These are phyloP conservation scores for Donacobius atricapilla DNA, from an alignment of 2,113 vertebrate genomes.

Conservation along the genomic window DNA sequence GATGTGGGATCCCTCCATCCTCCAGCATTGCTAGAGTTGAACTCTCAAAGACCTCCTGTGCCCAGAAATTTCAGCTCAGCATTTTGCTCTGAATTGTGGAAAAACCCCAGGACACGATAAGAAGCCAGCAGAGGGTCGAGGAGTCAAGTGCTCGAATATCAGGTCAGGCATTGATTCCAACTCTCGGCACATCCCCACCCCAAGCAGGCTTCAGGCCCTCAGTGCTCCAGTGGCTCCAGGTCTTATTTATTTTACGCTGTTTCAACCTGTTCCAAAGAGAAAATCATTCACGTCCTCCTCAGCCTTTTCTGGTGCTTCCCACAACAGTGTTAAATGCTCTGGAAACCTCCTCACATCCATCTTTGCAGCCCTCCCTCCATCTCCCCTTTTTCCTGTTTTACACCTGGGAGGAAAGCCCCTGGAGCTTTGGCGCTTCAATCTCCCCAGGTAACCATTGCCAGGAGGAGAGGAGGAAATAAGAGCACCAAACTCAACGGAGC, in stretches of 20 bases:
- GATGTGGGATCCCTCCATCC: background rate
- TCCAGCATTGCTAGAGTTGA: accelerated
- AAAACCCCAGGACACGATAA: background rate
- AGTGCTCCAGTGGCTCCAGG: background rate
- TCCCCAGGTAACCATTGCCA: background rate
- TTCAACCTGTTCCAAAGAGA: background rate
- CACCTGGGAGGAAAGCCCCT: background rate
- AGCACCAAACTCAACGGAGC: background rate
- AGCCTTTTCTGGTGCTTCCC: background rate
- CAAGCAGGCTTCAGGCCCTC: background rate
- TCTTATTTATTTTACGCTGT: background rate
- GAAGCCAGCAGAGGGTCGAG: background rate
- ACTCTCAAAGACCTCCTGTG: no score
- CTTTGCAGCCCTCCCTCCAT: background rate
- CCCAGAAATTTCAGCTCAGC: background rate
- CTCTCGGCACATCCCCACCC: background rate
- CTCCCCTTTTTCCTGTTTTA: background rate
- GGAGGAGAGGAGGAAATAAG: background rate
- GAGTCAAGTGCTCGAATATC: background rate
- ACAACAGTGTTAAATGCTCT: background rate
- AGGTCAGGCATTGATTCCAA: background rate
- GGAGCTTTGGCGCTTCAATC: accelerated
- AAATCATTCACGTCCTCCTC: background rate
- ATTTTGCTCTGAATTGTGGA: background rate
- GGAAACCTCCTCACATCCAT: background rate